A percentile compares a stretch with the other conserved stretches of the same genome.
phyloP scores from a whole-genome alignment of 2,113 vertebrate species.

The Nesogale talazaci region DNA sequence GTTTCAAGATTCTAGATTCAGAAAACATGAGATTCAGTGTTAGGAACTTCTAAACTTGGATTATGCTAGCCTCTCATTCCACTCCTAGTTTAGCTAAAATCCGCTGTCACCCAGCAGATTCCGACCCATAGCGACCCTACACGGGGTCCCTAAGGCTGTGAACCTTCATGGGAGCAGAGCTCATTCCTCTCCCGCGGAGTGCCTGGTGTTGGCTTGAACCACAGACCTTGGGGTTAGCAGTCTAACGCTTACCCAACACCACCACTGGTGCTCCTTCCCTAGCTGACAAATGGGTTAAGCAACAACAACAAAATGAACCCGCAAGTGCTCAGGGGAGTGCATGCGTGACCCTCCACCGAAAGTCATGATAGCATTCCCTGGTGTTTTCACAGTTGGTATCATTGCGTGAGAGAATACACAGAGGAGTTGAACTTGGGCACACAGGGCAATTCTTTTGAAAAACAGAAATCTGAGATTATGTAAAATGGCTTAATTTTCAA shows the following conservation, averaged over 20 bases:
- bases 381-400: not conserved
- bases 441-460: not conserved
- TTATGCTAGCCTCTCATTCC: not conserved
- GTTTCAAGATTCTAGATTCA: constrained; percentile 29
- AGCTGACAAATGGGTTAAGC: constrained; percentile 31
- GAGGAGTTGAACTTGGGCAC: not conserved
- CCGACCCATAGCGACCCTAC: too few species aligned
- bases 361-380: not conserved
- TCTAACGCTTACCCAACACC: too few species aligned
- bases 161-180: too few species aligned
- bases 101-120: too few species aligned
- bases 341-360: not conserved
- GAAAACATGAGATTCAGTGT: not conserved
- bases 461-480: not conserved
- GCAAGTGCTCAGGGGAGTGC: not conserved
- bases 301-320: constrained; percentile 25
- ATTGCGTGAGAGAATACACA: not conserved
- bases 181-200: too few species aligned
- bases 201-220: too few species aligned
- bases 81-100: not conserved
- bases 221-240: too few species aligned
- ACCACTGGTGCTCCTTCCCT: too few species aligned
- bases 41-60: not conserved
- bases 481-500: constrained; percentile 42
- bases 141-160: too few species aligned